Base-by-base conservation (phyloP, 2,888 invertebrate genomes). In the Drosophila paramelanica region DNA sequence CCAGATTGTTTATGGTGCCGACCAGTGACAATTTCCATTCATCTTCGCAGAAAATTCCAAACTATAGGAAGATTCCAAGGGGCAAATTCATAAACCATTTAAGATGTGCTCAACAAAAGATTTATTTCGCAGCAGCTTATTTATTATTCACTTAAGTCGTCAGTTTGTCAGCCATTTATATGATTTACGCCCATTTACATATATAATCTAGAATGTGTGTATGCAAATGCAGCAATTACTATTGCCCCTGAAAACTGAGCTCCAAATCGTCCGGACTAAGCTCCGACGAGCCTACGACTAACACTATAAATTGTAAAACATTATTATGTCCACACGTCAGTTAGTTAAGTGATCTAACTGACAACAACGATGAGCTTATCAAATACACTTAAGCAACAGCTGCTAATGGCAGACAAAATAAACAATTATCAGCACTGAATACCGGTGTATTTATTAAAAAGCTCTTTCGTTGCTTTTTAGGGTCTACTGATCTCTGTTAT, bases 21-120 rank as follows among this genome's bases (percentile, higher is more conserved):
- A 96, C 94, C 79, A 96, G 88, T 0, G 96, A 94, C 60, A 95
- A 91, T 92, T 95, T 96, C 96, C 96, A 96, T 67, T 94, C 91
- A 72, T 94, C 90, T 1, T 80, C 75, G 61, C 91, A 91, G 67
- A 77, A 91, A 71, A 91, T 91, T 14, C 82, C 83, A 42, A 91
- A 91, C 91, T 91, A 65, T 14, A 49, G 70, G 57, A 39, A 42
- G 20, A 53, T 47, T 38, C 39, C 50, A 60, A 57, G 23, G 8
- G 10, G n/a, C 42, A 25, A 8, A 11, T 23, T 59, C 5, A 41
- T 20, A 45, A 11, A 10, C 13, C 10, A 10, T 23, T 43, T 52
- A 58, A 52, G 4, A 25, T 25, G 25, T 0, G 5, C 25, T 55
- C 46, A 14, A 60, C 62, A 55, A 74, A 43, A 45, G 39, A 43